Percentiles rank a stretch among this genome's conserved stretches.
phyloP scores from a whole-genome alignment of 2,797 vertebrate species.

The Poecilia velifera region DNA sequence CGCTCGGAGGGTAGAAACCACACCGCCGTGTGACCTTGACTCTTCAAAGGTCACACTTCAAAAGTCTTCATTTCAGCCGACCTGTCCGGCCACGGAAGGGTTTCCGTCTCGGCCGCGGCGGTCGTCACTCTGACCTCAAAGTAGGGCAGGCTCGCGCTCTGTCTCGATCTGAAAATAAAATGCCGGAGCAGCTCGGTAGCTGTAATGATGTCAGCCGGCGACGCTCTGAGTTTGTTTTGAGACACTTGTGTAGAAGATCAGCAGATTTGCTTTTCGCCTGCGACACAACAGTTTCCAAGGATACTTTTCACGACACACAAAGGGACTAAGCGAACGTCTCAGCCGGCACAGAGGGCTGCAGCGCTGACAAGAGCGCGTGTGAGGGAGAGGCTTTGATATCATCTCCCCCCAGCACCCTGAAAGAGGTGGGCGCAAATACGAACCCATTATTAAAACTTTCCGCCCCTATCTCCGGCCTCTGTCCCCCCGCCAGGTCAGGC shows the following conservation, averaged over 20 bases:
- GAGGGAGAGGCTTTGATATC: constrained; percentile 49
- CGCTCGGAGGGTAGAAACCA: constrained; percentile 29
- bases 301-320: constrained; percentile 64
- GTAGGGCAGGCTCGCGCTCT: constrained; percentile 20
- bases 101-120: constrained; percentile 38
- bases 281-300: constrained; percentile 71
- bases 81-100: constrained; percentile 39
- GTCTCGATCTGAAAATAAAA: constrained; percentile 41
- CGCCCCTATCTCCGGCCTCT: not conserved
- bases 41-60: constrained; percentile 29
- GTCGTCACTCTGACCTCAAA: constrained; percentile 67
- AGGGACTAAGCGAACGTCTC: constrained; percentile 39
- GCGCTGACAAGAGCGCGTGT: constrained; percentile 14
- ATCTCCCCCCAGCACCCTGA: constrained; percentile 11
- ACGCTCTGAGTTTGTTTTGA: constrained; percentile 45
- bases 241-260: constrained; percentile 49
- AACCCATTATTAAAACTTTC: constrained; percentile 3
- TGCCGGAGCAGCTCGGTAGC: constrained; percentile 25
- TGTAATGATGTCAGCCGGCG: constrained; percentile 49
- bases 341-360: constrained; percentile 34
- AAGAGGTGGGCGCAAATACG: constrained; percentile 35
- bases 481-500: not conserved
- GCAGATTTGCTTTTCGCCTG: constrained; percentile 47
- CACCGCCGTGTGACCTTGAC: constrained; percentile 65
- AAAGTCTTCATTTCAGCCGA: constrained; percentile 38